A percentile compares a stretch with the other conserved stretches of the same genome.
Conservation (phyloP, 1,140 invertebrate species). For the Ruditapes philippinarum region DNA sequence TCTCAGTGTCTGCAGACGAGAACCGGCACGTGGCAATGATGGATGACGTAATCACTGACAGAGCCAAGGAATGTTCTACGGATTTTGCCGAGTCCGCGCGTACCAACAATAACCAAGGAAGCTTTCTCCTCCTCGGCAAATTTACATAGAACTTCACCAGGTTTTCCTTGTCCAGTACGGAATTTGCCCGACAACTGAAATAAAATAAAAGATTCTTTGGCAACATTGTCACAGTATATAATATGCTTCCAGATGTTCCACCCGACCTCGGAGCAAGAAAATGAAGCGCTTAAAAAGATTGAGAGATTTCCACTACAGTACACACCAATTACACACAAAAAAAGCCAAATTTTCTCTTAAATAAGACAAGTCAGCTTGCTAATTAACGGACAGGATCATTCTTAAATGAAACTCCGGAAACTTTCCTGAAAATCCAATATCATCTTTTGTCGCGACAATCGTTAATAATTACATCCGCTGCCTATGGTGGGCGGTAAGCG, state of each 20-base stretch:
- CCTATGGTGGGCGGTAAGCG: too few relatives aligned
- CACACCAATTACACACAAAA: background rate
- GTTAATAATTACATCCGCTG: too few relatives aligned
- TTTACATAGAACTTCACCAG: slow-evolving; percentile 72
- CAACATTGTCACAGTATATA: too few relatives aligned
- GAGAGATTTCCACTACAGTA: background rate
- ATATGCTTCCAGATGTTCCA: too few relatives aligned
- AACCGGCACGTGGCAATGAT: slow-evolving; percentile 75
- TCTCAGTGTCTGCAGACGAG: slow-evolving; percentile 62
- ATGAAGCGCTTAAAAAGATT: background rate
- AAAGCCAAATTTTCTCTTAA: too few relatives aligned
- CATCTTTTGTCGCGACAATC: too few relatives aligned
- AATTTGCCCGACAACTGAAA: slow-evolving; percentile 40
- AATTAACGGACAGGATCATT: too few relatives aligned
- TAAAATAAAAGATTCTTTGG: background rate
- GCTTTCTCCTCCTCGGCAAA: slow-evolving; percentile 74
- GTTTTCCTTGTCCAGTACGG: slow-evolving; percentile 58
- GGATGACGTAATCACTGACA: slow-evolving; percentile 79
- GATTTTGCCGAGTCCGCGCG: slow-evolving; percentile 76
- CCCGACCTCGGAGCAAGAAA: background rate
- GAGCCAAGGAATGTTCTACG: slow-evolving; percentile 76
- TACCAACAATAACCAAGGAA: slow-evolving; percentile 74
- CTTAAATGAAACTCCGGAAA: too few relatives aligned
- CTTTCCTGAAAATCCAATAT: too few relatives aligned
- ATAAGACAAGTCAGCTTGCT: too few relatives aligned